Evolutionary conservation across 2,113 vertebrate genomes (phyloP).

Genomic region (Miniopterus natalensis): DNA sequence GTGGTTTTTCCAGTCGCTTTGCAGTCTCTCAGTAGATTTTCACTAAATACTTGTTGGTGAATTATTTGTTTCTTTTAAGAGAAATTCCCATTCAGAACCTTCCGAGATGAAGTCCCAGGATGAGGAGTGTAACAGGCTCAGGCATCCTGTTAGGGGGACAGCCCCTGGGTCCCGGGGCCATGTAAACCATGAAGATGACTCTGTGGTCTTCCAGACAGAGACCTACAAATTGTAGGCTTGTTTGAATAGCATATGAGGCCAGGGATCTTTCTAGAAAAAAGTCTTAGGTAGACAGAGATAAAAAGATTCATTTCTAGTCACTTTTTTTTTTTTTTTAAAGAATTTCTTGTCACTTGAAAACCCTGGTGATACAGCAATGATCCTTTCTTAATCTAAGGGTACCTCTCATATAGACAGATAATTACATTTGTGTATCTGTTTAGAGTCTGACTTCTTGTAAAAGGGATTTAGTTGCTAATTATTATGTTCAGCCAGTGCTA

Average conservation of each 20-base stretch:
- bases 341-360: background rate
- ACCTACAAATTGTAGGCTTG: background rate
- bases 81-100: background rate
- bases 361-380: background rate
- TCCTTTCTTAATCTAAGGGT: background rate
- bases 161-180: too few species aligned
- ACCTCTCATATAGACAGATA: background rate
- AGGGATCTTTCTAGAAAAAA: background rate
- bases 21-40: background rate
- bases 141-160: background rate
- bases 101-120: background rate
- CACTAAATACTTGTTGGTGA: background rate
- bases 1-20: background rate
- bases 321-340: background rate
- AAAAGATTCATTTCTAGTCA: constrained; percentile 24
- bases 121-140: background rate
- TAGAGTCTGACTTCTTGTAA: background rate
- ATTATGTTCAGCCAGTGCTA: background rate
- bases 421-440: background rate
- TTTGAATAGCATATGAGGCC: background rate
- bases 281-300: background rate
- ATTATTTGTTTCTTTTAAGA: background rate
- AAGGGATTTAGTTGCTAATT: background rate
- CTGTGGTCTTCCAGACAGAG: background rate
- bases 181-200: background rate